Conservation (phyloP, 2,888 invertebrate species). For the Rhorus exstirpatorius region DNA sequence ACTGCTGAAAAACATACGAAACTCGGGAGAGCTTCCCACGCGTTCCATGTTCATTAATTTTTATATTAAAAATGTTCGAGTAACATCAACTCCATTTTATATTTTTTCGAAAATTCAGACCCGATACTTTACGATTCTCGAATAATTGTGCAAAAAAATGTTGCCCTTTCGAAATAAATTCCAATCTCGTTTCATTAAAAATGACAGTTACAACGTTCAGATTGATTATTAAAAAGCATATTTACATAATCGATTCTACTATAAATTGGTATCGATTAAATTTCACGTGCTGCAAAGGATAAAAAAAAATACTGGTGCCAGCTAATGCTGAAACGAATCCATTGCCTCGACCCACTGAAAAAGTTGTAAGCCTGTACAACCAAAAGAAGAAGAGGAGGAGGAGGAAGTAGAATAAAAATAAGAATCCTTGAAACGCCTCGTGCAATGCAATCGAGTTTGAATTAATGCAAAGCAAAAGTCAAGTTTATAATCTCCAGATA, state of each 20-base stretch:
- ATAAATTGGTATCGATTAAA: too few species aligned
- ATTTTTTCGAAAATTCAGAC: neutral
- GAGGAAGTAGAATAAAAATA: neutral
- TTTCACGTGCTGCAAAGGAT: too few species aligned
- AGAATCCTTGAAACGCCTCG: neutral
- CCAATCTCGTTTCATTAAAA: too few species aligned
- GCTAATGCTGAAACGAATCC: neutral
- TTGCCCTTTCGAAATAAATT: too few species aligned
- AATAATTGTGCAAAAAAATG: too few species aligned
- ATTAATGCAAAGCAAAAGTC: constrained; percentile 14
- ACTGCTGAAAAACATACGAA: neutral
- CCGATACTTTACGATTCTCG: neutral
- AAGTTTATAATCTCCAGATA: constrained; percentile 4
- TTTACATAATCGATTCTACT: too few species aligned
- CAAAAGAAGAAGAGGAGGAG: neutral
- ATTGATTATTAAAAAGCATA: too few species aligned
- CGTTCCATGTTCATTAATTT: constrained; percentile 1
- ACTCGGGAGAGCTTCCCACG: neutral
- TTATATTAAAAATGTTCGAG: neutral
- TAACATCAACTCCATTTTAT: neutral
- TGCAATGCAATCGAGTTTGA: neutral
- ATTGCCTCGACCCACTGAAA: neutral
- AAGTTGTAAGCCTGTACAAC: neutral
- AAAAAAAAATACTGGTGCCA: too few species aligned
- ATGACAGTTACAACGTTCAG: too few species aligned